phyloP scores from a whole-genome alignment of 2,113 vertebrate genomes.

The Pelmatolapia mariae region DNA sequence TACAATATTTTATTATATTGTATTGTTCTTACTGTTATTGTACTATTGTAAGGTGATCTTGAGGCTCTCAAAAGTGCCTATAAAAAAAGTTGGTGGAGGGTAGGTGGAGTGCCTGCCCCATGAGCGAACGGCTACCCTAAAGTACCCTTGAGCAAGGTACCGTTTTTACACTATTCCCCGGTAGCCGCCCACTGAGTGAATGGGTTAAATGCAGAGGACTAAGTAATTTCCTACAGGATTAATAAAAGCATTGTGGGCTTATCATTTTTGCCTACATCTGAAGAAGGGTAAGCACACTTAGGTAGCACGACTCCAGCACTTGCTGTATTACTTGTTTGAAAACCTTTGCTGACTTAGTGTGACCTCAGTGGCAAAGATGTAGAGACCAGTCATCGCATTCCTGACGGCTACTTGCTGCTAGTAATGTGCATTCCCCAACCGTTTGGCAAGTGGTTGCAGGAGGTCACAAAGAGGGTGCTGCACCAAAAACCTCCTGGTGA shows the following conservation, averaged over 20 bases:
- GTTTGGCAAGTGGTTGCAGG: background rate
- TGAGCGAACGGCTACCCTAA: background rate
- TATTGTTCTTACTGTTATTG: background rate
- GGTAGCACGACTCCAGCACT: background rate
- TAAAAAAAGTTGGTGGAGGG: too few species aligned
- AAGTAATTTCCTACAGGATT: background rate
- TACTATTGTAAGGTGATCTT: background rate
- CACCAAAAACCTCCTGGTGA: background rate
- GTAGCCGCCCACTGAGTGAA: background rate
- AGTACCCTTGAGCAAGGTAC: background rate
- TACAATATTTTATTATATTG: background rate
- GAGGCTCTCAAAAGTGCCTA: background rate
- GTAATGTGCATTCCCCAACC: accelerated
- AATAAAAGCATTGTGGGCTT: background rate
- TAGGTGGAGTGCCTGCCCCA: background rate
- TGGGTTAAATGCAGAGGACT: background rate
- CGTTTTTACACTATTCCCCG: accelerated
- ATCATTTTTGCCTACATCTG: background rate
- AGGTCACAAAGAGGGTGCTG: background rate
- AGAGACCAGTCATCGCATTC: accelerated
- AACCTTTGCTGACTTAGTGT: background rate
- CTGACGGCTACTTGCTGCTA: background rate
- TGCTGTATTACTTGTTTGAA: background rate
- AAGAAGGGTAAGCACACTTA: background rate
- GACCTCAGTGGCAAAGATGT: background rate